A percentile compares a stretch with the other conserved stretches of the same genome.
Conservation (phyloP, 2,113 vertebrate genomes). For the Orcinus orca region DNA sequence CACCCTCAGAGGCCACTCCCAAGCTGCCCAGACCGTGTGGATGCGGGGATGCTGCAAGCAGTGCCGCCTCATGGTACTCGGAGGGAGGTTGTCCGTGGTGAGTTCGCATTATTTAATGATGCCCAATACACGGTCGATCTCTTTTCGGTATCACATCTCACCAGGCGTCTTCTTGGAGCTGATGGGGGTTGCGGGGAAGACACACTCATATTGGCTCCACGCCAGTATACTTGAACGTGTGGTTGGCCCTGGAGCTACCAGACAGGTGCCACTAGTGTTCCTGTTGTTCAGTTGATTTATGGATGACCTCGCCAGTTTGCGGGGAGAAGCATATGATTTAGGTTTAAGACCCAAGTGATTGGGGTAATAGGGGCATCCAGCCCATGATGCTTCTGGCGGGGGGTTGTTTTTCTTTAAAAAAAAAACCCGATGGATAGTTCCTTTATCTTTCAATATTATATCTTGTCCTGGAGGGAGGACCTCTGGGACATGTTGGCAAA, state of each 20-base stretch:
- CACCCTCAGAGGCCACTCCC: neutral
- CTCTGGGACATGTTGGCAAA: neutral
- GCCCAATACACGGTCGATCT: conserved; percentile 38
- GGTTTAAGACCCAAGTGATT: neutral
- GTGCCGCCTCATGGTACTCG: neutral
- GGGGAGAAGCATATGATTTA: neutral
- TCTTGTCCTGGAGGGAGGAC: neutral
- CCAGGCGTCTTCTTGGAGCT: neutral
- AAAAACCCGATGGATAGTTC: neutral
- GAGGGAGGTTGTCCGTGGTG: conserved; percentile 58
- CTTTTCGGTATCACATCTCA: conserved; percentile 23
- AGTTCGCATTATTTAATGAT: conserved; percentile 23
- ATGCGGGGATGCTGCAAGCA: neutral
- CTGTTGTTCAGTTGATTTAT: accelerated
- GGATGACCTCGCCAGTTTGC: accelerated
- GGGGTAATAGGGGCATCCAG: neutral
- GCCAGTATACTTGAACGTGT: neutral
- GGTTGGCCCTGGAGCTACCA: neutral
- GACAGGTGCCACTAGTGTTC: accelerated
- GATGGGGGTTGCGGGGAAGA: neutral
- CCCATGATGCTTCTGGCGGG: neutral
- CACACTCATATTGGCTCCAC: neutral
- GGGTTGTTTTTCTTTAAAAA: neutral
- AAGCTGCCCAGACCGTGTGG: neutral
- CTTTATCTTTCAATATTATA: neutral